phyloP scores from a whole-genome alignment of 2,797 vertebrate genomes.

The Acanthis flammea region DNA sequence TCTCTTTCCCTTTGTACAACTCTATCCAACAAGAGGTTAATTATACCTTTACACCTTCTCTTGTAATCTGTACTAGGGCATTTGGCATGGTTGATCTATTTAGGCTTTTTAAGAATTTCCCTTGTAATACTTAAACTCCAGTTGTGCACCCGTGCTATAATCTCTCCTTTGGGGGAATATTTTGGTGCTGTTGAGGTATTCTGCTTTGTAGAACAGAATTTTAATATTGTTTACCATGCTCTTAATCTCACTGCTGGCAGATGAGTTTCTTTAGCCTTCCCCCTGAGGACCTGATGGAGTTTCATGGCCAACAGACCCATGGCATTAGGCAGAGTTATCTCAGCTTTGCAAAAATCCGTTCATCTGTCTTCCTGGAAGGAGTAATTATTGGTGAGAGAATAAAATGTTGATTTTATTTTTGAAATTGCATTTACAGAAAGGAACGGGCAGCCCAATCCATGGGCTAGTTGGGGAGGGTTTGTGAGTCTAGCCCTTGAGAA shows the following conservation, averaged over 20 bases:
- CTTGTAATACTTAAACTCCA: background rate
- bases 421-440: background rate
- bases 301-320: background rate
- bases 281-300: background rate
- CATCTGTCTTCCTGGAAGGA: background rate
- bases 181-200: background rate
- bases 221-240: background rate
- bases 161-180: background rate
- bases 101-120: background rate
- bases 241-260: background rate
- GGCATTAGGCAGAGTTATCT: constrained; percentile 12
- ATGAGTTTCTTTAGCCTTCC: background rate
- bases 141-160: background rate
- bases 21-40: background rate
- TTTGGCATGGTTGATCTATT: background rate
- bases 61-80: background rate
- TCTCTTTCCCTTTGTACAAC: background rate
- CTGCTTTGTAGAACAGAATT: background rate
- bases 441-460: background rate
- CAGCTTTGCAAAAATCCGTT: background rate
- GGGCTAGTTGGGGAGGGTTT: background rate
- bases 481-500: background rate
- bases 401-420: background rate
- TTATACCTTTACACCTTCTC: background rate
- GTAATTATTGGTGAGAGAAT: background rate